Evolutionary conservation across 1,140 invertebrate genomes (phyloP).

Genomic region (Danaus melanippus): DNA sequence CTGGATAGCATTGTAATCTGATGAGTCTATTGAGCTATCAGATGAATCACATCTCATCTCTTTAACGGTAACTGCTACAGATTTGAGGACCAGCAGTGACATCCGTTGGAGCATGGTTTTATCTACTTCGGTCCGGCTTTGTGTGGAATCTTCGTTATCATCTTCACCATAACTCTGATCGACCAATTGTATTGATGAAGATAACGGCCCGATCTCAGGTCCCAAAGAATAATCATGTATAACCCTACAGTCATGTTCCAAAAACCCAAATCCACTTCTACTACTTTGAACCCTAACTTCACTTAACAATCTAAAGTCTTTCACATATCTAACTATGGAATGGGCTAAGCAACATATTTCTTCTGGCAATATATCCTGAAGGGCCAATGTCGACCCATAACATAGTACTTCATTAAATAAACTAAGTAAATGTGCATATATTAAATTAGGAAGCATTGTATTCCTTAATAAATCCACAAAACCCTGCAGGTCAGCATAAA

Average conservation of each 20-base stretch:
- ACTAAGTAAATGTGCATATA: constrained; percentile 88
- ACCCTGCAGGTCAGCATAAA: constrained; percentile 86
- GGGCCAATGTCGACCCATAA: constrained; percentile 89
- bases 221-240: constrained; percentile 50
- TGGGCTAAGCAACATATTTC: constrained; percentile 90
- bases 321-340: constrained; percentile 86
- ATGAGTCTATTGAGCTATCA: constrained; percentile 85
- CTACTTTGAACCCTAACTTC: constrained; percentile 64
- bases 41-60: constrained; percentile 89
- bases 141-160: constrained; percentile 42
- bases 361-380: constrained; percentile 88
- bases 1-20: constrained; percentile 87
- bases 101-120: constrained; percentile 87
- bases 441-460: constrained; percentile 80
- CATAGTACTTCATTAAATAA: constrained; percentile 91
- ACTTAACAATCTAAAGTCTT: constrained; percentile 86
- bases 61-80: constrained; percentile 90
- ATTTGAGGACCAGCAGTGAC: constrained; percentile 87
- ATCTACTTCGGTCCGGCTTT: constrained; percentile 69
- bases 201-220: constrained; percentile 43
- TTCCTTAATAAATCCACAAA: constrained; percentile 83
- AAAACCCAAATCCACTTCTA: constrained; percentile 71
- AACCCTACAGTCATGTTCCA: constrained; percentile 69
- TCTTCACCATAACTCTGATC: constrained; percentile 60
- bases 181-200: constrained; percentile 48